A percentile compares a stretch with the other conserved stretches of the same genome.
phyloP scores from a whole-genome alignment of 2,113 vertebrate species.

The Dasypus novemcinctus region DNA sequence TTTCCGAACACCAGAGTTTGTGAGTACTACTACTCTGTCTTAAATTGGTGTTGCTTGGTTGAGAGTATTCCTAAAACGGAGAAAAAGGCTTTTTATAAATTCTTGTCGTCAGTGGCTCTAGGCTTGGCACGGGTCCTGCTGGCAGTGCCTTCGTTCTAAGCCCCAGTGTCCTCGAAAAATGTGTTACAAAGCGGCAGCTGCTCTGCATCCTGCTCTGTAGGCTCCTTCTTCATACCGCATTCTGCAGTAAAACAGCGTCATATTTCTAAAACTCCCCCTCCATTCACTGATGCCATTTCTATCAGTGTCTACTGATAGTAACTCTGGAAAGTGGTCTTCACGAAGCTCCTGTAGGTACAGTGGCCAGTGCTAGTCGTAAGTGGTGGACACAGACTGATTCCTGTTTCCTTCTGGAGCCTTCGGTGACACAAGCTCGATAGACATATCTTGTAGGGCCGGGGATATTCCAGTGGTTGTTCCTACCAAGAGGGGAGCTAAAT shows the following conservation, averaged over 20 bases:
- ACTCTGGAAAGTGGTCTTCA: not conserved
- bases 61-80: not conserved
- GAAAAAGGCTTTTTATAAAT: not conserved
- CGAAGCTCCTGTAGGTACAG: not conserved
- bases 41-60: not conserved
- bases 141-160: not conserved
- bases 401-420: not conserved
- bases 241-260: not conserved
- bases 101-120: not conserved
- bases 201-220: not conserved
- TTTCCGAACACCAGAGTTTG: slow-evolving; percentile 81
- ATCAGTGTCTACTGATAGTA: not conserved
- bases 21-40: slow-evolving; percentile 73
- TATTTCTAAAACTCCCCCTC: not conserved
- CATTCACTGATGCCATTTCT: not conserved
- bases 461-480: not conserved
- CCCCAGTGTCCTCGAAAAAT: not conserved
- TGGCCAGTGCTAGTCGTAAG: not conserved
- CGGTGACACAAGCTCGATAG: not conserved
- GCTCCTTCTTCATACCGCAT: not conserved
- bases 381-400: not conserved
- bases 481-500: slow-evolving; percentile 22
- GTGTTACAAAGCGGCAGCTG: not conserved
- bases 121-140: not conserved
- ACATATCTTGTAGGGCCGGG: not conserved